Conservation (phyloP, 1,140 invertebrate genomes). For the Bombus soroeensis region DNA sequence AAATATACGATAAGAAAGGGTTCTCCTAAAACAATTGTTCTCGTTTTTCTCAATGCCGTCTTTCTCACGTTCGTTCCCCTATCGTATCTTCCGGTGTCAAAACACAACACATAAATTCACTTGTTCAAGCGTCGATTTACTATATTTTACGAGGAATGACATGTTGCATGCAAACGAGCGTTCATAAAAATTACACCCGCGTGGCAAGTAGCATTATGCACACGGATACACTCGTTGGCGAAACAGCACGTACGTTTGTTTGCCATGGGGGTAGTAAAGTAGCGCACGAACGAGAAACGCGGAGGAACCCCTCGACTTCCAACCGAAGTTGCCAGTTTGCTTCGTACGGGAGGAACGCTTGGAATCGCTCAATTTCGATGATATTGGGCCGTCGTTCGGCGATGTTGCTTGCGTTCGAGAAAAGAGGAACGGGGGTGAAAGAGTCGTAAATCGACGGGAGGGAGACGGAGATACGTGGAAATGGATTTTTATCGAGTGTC, state of each 20-base stretch:
- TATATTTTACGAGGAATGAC: constrained; percentile 1
- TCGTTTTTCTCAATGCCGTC: background rate
- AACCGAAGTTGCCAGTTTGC: constrained; percentile 1
- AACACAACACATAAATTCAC: background rate
- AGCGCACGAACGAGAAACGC: background rate
- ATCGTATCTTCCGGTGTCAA: background rate
- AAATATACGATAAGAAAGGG: background rate
- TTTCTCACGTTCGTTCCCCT: background rate
- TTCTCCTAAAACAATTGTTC: background rate
- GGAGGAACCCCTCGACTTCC: no score
- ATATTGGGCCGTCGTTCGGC: constrained; percentile 24
- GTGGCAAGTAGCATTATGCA: constrained; percentile 54
- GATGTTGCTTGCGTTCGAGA: background rate
- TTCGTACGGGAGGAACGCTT: background rate
- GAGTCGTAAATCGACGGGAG: constrained; percentile 45
- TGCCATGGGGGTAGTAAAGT: constrained; percentile 44
- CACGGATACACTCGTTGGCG: constrained; percentile 18
- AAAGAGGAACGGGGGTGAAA: background rate
- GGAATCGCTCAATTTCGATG: constrained; percentile 60
- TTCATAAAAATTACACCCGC: constrained; percentile 73
- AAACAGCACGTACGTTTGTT: constrained; percentile 61
- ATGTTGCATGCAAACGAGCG: background rate
- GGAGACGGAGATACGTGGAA: constrained; percentile 25
- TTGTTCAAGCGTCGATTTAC: background rate
- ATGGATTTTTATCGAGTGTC: constrained; percentile 51